phyloP scores from a whole-genome alignment of 2,113 vertebrate genomes.

The Pachyramphus minor region DNA sequence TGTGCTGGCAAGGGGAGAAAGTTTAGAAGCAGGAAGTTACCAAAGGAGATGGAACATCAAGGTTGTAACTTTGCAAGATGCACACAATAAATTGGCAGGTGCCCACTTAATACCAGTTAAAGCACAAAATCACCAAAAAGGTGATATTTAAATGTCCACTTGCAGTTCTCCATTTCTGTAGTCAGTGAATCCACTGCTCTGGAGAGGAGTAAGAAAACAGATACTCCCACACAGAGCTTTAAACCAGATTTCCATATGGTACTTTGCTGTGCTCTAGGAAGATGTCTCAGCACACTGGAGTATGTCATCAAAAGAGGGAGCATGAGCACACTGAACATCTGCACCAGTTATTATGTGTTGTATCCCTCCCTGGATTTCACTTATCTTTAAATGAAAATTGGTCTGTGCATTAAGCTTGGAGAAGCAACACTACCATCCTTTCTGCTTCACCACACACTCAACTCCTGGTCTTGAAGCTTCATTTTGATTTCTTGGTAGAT shows the following conservation, averaged over 20 bases:
- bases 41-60: neutral
- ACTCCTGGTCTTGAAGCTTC: neutral
- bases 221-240: neutral
- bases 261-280: neutral
- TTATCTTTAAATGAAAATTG: neutral
- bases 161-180: neutral
- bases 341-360: neutral
- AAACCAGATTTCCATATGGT: constrained; percentile 10
- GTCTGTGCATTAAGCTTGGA: neutral
- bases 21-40: neutral
- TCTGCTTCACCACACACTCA: neutral
- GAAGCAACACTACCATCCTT: neutral
- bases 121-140: neutral
- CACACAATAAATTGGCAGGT: neutral
- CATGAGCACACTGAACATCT: neutral
- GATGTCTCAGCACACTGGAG: neutral
- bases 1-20: constrained; percentile 20
- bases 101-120: neutral
- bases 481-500: neutral
- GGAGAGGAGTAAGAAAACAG: neutral
- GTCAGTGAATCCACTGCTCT: neutral
- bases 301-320: neutral
- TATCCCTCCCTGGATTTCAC: neutral
- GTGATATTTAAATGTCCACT: neutral
- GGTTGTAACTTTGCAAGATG: neutral